A percentile compares a stretch with the other conserved stretches of the same genome.
Evolutionary conservation across 2,888 invertebrate genomes (phyloP).

Genomic region (Leucophenga maculata): DNA sequence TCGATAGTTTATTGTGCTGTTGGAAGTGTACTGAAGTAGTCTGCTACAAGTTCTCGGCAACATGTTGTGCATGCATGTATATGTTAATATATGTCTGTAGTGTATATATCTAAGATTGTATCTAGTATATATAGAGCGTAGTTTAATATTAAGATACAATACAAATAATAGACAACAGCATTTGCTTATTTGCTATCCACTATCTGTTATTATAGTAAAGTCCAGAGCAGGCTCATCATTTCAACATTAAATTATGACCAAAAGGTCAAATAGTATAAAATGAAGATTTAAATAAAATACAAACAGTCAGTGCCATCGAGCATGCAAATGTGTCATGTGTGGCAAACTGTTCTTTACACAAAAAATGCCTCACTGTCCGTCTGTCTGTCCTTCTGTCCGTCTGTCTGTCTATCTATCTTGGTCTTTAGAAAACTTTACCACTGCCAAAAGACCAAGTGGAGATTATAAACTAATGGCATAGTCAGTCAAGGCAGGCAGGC

Average conservation of each 20-base stretch:
- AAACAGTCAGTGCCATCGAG: neutral
- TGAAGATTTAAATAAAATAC: constrained; percentile 8
- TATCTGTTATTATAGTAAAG: neutral
- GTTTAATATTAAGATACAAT: too few relatives aligned
- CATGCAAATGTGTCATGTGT: neutral
- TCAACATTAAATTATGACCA: constrained; percentile 29
- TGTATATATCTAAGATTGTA: too few relatives aligned
- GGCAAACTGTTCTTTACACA: neutral
- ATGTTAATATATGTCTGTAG: too few relatives aligned
- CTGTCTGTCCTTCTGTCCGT: too few relatives aligned
- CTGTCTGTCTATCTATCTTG: neutral
- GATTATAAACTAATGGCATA: constrained; percentile 10
- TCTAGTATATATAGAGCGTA: too few relatives aligned
- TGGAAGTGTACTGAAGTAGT: too few relatives aligned
- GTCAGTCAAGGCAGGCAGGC: neutral
- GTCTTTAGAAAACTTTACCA: neutral
- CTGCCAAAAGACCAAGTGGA: constrained; percentile 4
- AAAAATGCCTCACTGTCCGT: neutral
- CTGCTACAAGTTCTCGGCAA: constrained; percentile 19
- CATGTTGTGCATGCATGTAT: constrained; percentile 6
- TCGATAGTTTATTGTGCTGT: neutral
- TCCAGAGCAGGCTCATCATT: constrained; percentile 10
- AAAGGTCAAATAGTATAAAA: constrained; percentile 28
- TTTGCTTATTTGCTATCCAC: neutral
- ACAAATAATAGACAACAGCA: neutral